These are phyloP conservation scores for Callopanchax toddi DNA, from an alignment of 2,113 vertebrate genomes.

Conservation along the genomic window DNA sequence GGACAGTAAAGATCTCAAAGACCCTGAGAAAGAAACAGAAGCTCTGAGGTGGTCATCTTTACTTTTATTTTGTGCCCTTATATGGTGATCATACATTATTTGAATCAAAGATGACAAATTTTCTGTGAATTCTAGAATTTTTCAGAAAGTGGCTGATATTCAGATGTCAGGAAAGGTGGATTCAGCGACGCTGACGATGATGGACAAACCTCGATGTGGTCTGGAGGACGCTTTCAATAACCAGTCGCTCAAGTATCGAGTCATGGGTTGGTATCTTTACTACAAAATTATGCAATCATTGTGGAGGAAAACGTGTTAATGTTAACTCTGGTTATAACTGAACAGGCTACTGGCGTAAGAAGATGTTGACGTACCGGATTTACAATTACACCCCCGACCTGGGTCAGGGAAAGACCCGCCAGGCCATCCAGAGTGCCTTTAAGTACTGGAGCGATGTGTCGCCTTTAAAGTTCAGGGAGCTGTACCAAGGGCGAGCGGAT, in stretches of 20 bases:
- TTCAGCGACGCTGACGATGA: slow-evolving; percentile 74
- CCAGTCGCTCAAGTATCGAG: slow-evolving; percentile 76
- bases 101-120: not conserved
- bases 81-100: not conserved
- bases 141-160: slow-evolving; percentile 80
- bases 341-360: slow-evolving; percentile 85
- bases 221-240: slow-evolving; percentile 81
- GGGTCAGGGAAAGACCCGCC: slow-evolving; percentile 62
- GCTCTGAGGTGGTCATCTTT: slow-evolving; percentile 75
- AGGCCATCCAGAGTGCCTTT: slow-evolving; percentile 81
- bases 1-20: slow-evolving; percentile 54
- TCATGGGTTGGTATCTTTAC: slow-evolving; percentile 76
- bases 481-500: slow-evolving; percentile 77
- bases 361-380: slow-evolving; percentile 83
- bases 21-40: slow-evolving; percentile 72
- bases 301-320: not conserved
- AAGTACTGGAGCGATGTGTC: slow-evolving; percentile 85
- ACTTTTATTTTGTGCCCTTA: not conserved
- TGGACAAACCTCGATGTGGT: slow-evolving; percentile 85
- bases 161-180: slow-evolving; percentile 78
- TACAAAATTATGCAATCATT: not conserved
- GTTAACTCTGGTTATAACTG: not conserved
- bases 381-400: slow-evolving; percentile 80
- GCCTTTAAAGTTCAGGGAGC: slow-evolving; percentile 82
- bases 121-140: slow-evolving; percentile 52